Evolutionary conservation across 2,113 vertebrate species (phyloP).

Genomic region (Grallaria varia): DNA sequence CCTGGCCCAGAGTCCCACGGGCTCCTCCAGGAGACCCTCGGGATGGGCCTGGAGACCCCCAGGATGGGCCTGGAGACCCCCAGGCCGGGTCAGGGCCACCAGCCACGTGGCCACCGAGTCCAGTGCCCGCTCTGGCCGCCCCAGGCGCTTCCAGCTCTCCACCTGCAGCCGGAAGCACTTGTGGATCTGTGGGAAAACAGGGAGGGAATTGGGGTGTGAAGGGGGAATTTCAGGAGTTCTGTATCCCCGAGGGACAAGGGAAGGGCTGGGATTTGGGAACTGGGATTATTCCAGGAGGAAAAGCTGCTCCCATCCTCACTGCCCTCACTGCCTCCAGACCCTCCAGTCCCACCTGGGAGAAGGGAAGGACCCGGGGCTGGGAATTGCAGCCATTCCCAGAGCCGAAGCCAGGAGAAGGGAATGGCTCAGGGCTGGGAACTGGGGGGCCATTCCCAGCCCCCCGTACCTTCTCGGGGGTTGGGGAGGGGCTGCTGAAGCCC

Average conservation of each 20-base stretch:
- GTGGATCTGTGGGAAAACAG: slow-evolving; percentile 72
- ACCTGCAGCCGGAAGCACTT: slow-evolving; percentile 81
- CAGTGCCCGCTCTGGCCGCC: slow-evolving; percentile 72
- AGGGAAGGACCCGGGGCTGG: too few species aligned
- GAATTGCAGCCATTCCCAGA: too few species aligned
- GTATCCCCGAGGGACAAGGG: fast-evolving
- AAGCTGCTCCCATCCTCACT: background rate
- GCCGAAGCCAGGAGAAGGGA: background rate
- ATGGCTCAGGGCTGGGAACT: background rate
- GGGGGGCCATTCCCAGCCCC: background rate
- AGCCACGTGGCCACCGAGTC: slow-evolving; percentile 82
- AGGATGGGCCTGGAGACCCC: background rate
- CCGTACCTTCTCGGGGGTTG: slow-evolving; percentile 80
- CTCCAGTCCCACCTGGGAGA: background rate
- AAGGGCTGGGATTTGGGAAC: fast-evolving
- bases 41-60: background rate
- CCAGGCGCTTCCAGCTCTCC: slow-evolving; percentile 78
- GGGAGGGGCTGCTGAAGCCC: slow-evolving; percentile 7
- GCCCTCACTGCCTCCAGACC: too few species aligned
- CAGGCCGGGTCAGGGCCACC: slow-evolving; percentile 53
- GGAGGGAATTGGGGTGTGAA: background rate
- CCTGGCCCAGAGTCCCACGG: background rate
- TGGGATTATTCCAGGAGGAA: background rate
- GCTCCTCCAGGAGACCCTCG: background rate
- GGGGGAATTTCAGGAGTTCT: background rate